A percentile compares a stretch with the other conserved stretches of the same genome.
Evolutionary conservation across 2,797 vertebrate genomes (phyloP).

Genomic region (Sciurus vulgaris): DNA sequence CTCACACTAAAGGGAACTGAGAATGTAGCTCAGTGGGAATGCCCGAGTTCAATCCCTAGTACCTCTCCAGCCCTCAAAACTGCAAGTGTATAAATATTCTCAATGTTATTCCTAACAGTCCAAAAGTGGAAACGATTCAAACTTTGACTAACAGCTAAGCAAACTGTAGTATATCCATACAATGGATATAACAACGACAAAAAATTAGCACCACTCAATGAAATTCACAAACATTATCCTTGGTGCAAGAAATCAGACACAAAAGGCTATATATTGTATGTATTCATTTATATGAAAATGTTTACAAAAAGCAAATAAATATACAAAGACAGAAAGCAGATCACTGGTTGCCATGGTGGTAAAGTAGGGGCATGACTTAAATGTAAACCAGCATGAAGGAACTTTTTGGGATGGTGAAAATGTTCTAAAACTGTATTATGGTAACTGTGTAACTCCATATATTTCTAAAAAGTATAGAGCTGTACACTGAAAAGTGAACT

Average conservation of each 20-base stretch:
- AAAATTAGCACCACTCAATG: background rate
- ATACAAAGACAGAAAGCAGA: background rate
- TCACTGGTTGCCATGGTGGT: background rate
- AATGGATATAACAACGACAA: background rate
- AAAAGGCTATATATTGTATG: background rate
- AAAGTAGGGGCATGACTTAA: background rate
- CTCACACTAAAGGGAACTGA: background rate
- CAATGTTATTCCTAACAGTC: background rate
- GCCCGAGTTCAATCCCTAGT: background rate
- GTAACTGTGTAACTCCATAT: background rate
- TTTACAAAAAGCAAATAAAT: background rate
- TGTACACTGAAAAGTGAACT: background rate
- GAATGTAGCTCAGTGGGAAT: background rate
- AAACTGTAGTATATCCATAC: background rate
- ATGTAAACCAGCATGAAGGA: background rate
- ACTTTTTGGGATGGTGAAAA: background rate
- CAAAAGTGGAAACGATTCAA: background rate
- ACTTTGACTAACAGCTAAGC: background rate
- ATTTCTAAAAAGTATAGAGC: background rate
- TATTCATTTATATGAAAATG: background rate
- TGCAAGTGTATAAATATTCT: background rate
- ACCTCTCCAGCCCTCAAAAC: background rate
- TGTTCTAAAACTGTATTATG: background rate
- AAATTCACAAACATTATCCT: background rate
- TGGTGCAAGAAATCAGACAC: no score